A percentile compares a stretch with the other conserved stretches of the same genome.
These are phyloP conservation scores for Crotalus tigris DNA, from an alignment of 2,113 vertebrate species.

Conservation along the genomic window DNA sequence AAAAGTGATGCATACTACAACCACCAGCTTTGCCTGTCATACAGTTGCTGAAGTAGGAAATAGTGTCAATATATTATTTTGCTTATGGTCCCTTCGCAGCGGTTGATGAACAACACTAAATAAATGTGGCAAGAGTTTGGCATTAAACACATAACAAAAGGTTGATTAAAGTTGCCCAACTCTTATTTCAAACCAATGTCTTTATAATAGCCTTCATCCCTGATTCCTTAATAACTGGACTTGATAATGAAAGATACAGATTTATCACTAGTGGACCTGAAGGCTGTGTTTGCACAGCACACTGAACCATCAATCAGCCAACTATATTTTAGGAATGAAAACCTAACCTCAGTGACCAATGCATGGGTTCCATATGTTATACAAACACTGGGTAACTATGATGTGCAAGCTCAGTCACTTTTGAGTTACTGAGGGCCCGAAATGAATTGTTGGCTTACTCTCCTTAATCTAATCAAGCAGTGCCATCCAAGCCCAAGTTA, in stretches of 20 bases:
- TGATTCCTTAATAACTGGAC: background rate
- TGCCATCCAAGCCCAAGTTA: background rate
- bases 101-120: too few species aligned
- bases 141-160: background rate
- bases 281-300: background rate
- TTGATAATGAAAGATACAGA: background rate
- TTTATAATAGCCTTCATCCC: background rate
- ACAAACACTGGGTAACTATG: background rate
- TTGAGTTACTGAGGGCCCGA: background rate
- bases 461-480: background rate
- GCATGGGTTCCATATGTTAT: background rate
- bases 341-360: background rate
- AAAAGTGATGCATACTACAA: background rate
- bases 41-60: background rate
- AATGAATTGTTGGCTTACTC: background rate
- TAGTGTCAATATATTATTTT: background rate
- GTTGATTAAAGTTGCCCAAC: background rate
- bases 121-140: background rate
- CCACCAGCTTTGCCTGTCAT: background rate
- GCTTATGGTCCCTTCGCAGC: background rate
- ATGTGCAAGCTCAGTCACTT: background rate
- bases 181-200: background rate
- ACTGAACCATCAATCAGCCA: background rate
- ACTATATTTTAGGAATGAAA: background rate
- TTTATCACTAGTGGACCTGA: background rate